A percentile compares a stretch with the other conserved stretches of the same genome.
Evolutionary conservation across 1,140 invertebrate species (phyloP).

Genomic region (Agraylea sexmaculata): DNA sequence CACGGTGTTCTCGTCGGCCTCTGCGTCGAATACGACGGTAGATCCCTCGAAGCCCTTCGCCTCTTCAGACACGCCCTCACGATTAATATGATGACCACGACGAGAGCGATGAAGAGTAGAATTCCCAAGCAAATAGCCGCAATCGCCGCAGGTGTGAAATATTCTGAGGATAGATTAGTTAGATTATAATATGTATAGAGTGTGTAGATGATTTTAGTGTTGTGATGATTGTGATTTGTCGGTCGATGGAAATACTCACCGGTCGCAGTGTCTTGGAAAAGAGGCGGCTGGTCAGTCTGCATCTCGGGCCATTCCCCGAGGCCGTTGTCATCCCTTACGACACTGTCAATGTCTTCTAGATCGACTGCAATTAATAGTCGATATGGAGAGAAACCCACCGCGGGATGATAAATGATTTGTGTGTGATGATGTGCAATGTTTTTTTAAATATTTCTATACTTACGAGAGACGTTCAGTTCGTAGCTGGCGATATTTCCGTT

Average conservation of each 20-base stretch:
- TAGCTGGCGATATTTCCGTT: slow-evolving; percentile 43
- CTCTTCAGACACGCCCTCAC: slow-evolving; percentile 41
- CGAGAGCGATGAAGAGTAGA: slow-evolving; percentile 38
- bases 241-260: too few relatives aligned
- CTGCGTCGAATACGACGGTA: slow-evolving; percentile 36
- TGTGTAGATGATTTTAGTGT: too few relatives aligned
- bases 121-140: slow-evolving; percentile 44
- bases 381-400: too few relatives aligned
- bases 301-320: too few relatives aligned
- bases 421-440: too few relatives aligned
- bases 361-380: too few relatives aligned
- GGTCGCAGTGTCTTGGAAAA: too few relatives aligned
- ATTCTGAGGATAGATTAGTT: slow-evolving; percentile 26
- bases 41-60: slow-evolving; percentile 35
- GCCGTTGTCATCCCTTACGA: too few relatives aligned
- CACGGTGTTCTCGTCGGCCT: slow-evolving; percentile 20
- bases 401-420: too few relatives aligned
- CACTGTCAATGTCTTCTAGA: too few relatives aligned
- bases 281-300: too few relatives aligned
- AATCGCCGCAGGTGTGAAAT: slow-evolving; percentile 35
- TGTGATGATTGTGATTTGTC: too few relatives aligned
- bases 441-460: slow-evolving; percentile 22
- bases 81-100: slow-evolving; percentile 33
- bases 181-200: slow-evolving; percentile 3
- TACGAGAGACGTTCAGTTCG: slow-evolving; percentile 47